These are phyloP conservation scores for Drosophila subpulchrella DNA, from an alignment of 1,140 invertebrate genomes.

Conservation along the genomic window DNA sequence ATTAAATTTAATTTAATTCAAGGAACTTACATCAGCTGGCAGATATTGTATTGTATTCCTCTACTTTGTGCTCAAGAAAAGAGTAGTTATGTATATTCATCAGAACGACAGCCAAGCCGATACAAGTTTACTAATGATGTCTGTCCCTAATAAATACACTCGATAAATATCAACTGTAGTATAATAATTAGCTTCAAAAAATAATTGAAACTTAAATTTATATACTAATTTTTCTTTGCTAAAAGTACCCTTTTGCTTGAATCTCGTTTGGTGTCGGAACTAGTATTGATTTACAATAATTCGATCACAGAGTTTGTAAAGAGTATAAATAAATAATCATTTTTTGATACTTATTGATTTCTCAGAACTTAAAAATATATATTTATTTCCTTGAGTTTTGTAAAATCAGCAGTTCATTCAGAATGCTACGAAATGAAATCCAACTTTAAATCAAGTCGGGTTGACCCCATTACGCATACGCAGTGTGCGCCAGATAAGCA, in stretches of 20 bases:
- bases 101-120: background rate
- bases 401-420: background rate
- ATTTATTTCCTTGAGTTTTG: background rate
- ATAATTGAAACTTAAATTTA: background rate
- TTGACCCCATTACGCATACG: conserved; percentile 39
- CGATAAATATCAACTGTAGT: background rate
- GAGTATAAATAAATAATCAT: no score
- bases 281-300: no score
- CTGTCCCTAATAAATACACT: background rate
- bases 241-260: no score
- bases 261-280: no score
- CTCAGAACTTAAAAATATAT: no score
- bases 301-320: no score
- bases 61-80: background rate
- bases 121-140: background rate
- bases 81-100: background rate
- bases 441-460: conserved; percentile 4
- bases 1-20: background rate
- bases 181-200: background rate
- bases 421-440: conserved; percentile 2
- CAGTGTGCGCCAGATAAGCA: conserved; percentile 16
- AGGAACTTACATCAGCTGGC: background rate
- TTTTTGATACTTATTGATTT: no score
- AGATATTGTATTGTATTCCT: background rate
- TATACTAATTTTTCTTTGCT: background rate